phyloP scores from a whole-genome alignment of 2,888 invertebrate species.

The Lacanobia oleracea region DNA sequence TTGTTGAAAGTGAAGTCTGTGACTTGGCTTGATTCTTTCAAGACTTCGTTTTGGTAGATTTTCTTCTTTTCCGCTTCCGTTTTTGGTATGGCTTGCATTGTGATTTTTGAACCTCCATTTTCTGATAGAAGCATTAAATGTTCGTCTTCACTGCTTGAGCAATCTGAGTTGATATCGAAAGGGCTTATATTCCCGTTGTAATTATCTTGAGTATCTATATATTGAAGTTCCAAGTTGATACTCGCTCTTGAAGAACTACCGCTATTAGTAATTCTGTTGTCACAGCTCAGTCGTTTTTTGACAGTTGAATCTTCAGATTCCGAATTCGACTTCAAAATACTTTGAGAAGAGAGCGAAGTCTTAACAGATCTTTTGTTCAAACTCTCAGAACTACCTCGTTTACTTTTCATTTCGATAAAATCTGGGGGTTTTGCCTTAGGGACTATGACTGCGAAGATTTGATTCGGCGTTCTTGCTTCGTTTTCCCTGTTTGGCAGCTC shows the following conservation, averaged over 20 bases:
- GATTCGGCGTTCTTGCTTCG: conserved; percentile 74
- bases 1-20: conserved; percentile 84
- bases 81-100: conserved; percentile 84
- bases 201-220: conserved; percentile 81
- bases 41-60: conserved; percentile 78
- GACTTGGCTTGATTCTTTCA: conserved; percentile 84
- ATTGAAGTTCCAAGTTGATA: conserved; percentile 85
- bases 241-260: conserved; percentile 83
- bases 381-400: conserved; percentile 81
- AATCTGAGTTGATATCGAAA: conserved; percentile 82
- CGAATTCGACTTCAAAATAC: conserved; percentile 82
- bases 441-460: conserved; percentile 88
- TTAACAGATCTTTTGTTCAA: conserved; percentile 78
- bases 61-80: conserved; percentile 71
- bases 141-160: conserved; percentile 88
- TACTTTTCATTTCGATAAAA: conserved; percentile 73
- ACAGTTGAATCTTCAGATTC: conserved; percentile 86
- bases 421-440: conserved; percentile 82
- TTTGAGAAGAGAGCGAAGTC: conserved; percentile 83
- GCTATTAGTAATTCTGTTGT: conserved; percentile 85
- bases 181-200: conserved; percentile 78
- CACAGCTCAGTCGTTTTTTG: conserved; percentile 86
- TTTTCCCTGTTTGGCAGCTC: conserved; percentile 80
- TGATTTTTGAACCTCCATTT: conserved; percentile 87
- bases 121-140: conserved; percentile 87